Base-by-base conservation (phyloP, 1,140 invertebrate genomes). In the Scaptodrosophila lebanonensis region DNA sequence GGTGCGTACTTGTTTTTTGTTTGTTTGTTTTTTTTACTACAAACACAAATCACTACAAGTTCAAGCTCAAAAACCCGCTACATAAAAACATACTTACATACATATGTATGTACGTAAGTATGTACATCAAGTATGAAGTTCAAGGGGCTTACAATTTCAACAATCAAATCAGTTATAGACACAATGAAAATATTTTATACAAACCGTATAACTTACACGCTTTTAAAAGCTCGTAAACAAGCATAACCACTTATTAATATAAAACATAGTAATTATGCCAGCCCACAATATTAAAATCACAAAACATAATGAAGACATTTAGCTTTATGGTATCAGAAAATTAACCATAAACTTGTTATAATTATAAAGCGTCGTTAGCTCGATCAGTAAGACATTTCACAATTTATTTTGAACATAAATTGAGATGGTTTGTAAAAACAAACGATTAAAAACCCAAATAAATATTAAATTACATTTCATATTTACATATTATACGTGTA, bases 271-370 rank as follows among this genome's bases (percentile, higher is more conserved):
- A 59, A 17, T 12, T 32, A 38, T 39, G 32, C 25, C 11, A 17
- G 18, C n/a, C 9, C 8, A 50, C 16, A 45, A 39, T 18, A 25
- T 13, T 40, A 62, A 52, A 47, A 22, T 25, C 12, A 22, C 1
- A 44, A 8, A 25, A 33, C 61, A 64, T 60, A 68, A 66, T 61
- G 50, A 68, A 65, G 62, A 66, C 62, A 68, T 68, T 65, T 50
- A 54, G 17, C 17, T 25, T 27, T 43, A 13, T 12, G 1, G 3
- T 38, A 11, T 13, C 27, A 54, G 51, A 33, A 67, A 54, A 53
- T 51, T 36, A 30, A 11, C 25, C 30, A 58, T 53, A 59, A 67
- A 59, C 11, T 20, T 42, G 61, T 43, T 65, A 39, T 60, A 67
- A 60, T 65, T 68, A 65, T 65, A 60, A 42, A 11, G 20, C 11